Conservation (phyloP, 2,113 vertebrate genomes). For the Anarrhichthys ocellatus region DNA sequence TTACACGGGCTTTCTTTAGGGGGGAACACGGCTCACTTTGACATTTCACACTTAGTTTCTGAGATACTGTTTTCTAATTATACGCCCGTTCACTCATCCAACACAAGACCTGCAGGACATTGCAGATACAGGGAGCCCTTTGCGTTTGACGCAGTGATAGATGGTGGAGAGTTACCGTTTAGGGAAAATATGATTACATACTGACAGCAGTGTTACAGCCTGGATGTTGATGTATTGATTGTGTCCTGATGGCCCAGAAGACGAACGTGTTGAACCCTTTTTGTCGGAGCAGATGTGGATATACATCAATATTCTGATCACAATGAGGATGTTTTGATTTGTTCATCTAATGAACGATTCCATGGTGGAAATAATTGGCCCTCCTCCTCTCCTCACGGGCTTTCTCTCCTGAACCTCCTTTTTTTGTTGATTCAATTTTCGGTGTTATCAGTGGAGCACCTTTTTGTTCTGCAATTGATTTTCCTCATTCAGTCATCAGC, state of each 20-base stretch:
- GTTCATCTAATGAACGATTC: constrained; percentile 49
- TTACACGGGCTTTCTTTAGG: constrained; percentile 1
- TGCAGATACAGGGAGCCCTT: not conserved
- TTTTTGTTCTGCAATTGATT: constrained; percentile 25
- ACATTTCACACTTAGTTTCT: constrained; percentile 12
- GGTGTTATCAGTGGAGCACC: constrained; percentile 21
- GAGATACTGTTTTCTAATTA: constrained; percentile 15
- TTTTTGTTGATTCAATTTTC: constrained; percentile 39
- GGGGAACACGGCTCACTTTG: constrained; percentile 22
- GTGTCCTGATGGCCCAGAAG: constrained; percentile 34
- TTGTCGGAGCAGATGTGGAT: constrained; percentile 30
- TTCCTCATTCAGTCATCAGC: constrained; percentile 34
- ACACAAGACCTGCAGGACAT: not conserved
- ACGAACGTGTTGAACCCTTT: constrained; percentile 29
- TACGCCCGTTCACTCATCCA: not conserved
- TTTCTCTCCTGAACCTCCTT: constrained; percentile 21
- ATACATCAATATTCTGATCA: constrained; percentile 60
- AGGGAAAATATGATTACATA: constrained; percentile 27
- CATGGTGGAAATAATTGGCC: constrained; percentile 51
- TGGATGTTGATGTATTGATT: constrained; percentile 19
- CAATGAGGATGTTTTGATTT: constrained; percentile 50
- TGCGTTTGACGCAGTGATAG: not conserved
- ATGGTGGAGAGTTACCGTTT: not conserved
- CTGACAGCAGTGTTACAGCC: constrained; percentile 14
- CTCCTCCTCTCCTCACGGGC: constrained; percentile 11